Base-by-base conservation (phyloP, 2,888 invertebrate genomes). In the Metacarcinus magister region DNA sequence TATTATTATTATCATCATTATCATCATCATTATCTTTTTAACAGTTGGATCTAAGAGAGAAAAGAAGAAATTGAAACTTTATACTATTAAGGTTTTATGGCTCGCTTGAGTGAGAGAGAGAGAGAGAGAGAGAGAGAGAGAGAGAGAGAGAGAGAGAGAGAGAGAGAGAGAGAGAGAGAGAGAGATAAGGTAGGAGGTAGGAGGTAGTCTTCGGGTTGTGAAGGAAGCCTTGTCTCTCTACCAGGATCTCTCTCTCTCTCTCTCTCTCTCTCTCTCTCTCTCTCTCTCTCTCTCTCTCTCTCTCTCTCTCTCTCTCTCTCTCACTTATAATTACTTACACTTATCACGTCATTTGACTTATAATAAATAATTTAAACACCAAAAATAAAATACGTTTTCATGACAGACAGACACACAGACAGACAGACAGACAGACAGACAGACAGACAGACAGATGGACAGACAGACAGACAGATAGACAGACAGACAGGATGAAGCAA, bases 91-190 rank as follows among this genome's bases (percentile, higher is more conserved):
- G 60, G 7, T 60, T 60, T 60, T 13, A 60, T 60, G 16, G 16
- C 60, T 60, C 16, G 16, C 19, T 16, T 60, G 60, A 60, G 60
- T 10, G 60, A 16, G 60, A 67, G 67, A 67, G n/a, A 8, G 67
- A 67, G 67, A 67, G 82, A 82, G 82, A 32, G 82, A 82, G 32
- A 32, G 82, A 82, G 82, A 32, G 32, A 32, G 82, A 82, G 82
- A 32, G 32, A 32, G 82, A 82, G 82, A 32, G 32, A 32, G 82
- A 82, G 82, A 32, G 82, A 82, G 82, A 82, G 82, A 82, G 82
- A 82, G 82, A 82, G 82, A 82, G 82, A 82, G 82, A 82, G 82
- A 32, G 82, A 82, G 82, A 82, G 82, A 82, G 82, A 82, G 82
- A 82, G 82, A 82, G n/a, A n/a, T 13, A 82, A 32, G 32, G 10